Base-by-base conservation (phyloP, 2,888 invertebrate species). In the Sycophila texana region DNA sequence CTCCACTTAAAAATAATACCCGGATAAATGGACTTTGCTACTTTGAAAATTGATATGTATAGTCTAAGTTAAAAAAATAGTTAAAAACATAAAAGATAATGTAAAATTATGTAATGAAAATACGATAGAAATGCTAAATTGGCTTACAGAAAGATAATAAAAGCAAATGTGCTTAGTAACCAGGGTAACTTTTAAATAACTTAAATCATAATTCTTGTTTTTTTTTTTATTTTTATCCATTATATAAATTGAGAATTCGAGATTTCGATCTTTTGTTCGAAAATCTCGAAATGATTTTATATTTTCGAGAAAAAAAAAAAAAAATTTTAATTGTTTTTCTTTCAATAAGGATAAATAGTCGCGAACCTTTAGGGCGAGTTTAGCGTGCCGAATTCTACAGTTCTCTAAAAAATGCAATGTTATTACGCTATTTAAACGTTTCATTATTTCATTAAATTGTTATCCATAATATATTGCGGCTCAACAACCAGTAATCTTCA, bases 21-120 rank as follows among this genome's bases (percentile, higher is more conserved):
- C 57, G 7, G 72, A 75, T 79, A 74, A 74, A 74, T 74, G 70
- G 51, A 79, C 79, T 67, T 75, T 75, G 60, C 30, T 47, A 47
- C 53, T 49, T 55, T 58, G 51, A 75, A 75, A 75, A 75, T 79
- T 75, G 74, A 75, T 66, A 47, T 49, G 26, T 26, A 58, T 12
- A 4, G 49, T 16, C 26, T 63, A 60, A 18, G 22, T 14, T 53
- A 60, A 60, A 72, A 61, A 60, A 20, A 51, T 14, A 49, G 39
- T 51, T 39, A 10, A 53, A 30, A 63, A 39, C 12, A 22, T 20
- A 16, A 22, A 18, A n/a, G 39, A 5, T 30, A 30, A 53, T n/a
- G 7, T 30, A 10, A 0, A 16, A 30, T 71, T 39, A 55, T 63
- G 18, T 60, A 20, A 70, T 39, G 5, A 22, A 58, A 30, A 22